Evolutionary conservation across 2,888 invertebrate species (phyloP).

Genomic region (Thumatha senex): DNA sequence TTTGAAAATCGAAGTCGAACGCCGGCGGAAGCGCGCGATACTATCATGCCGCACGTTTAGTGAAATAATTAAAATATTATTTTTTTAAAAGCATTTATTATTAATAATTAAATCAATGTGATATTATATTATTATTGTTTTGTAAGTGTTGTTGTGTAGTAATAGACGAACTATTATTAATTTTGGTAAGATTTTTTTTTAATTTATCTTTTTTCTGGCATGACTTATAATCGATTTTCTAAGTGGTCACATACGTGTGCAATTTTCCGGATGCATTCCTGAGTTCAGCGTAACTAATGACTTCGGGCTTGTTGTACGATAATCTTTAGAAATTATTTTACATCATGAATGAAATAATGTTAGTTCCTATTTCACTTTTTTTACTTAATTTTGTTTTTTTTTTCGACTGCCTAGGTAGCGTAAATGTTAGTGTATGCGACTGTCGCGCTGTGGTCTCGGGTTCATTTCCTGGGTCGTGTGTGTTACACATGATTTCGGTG

Average conservation of each 20-base stretch:
- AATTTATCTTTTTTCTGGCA: not conserved
- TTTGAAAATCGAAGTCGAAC: conserved; percentile 78
- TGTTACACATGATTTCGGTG: too few relatives aligned
- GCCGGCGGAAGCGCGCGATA: conserved; percentile 62
- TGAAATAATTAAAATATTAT: conserved; percentile 10
- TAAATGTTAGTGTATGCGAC: too few relatives aligned
- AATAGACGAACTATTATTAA: conserved; percentile 18
- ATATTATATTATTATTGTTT: conserved; percentile 7
- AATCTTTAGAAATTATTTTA: not conserved
- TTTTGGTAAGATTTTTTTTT: conserved; percentile 17
- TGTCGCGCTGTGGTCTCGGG: too few relatives aligned
- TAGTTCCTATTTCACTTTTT: too few relatives aligned
- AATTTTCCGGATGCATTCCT: not conserved
- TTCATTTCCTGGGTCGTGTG: too few relatives aligned
- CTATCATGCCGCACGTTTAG: conserved; percentile 35
- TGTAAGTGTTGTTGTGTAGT: conserved; percentile 25
- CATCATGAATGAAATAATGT: too few relatives aligned
- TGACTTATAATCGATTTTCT: not conserved
- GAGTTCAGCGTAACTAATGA: not conserved
- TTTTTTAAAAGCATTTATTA: conserved; percentile 13
- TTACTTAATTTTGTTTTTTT: too few relatives aligned
- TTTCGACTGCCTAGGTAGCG: too few relatives aligned
- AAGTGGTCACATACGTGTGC: not conserved
- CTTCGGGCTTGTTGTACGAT: too few relatives aligned
- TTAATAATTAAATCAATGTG: conserved; percentile 6